phyloP scores from a whole-genome alignment of 1,140 invertebrate species.

The Drosophila pallidifrons region DNA sequence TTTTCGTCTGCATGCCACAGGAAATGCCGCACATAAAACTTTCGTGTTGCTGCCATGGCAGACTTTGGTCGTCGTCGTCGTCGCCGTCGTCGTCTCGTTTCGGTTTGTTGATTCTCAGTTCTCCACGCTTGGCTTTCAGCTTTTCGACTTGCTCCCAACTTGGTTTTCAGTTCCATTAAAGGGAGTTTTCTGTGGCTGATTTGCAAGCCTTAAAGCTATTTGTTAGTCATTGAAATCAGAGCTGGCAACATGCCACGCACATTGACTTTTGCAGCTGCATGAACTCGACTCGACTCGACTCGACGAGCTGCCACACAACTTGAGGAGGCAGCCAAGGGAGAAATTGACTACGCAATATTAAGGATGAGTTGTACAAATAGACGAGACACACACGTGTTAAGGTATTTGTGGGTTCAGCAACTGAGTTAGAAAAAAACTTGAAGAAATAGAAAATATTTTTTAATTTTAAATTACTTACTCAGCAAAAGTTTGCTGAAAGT shows the following conservation, averaged over 20 bases:
- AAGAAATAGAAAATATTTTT: no score
- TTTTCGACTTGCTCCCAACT: conserved; percentile 1
- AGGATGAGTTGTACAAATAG: conserved; percentile 17
- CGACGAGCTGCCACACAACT: neutral
- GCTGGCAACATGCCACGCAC: conserved; percentile 66
- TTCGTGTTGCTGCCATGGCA: conserved; percentile 52
- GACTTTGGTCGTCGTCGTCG: neutral
- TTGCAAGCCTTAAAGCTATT: conserved; percentile 74
- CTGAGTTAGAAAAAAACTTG: no score
- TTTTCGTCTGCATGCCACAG: conserved; percentile 42
- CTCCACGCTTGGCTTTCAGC: conserved; percentile 8
- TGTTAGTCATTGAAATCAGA: conserved; percentile 67
- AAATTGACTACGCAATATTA: neutral
- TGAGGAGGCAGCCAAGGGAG: neutral
- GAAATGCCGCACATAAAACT: conserved; percentile 46
- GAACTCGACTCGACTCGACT: neutral
- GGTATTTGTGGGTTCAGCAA: no score
- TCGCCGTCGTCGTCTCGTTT: conserved; percentile 39
- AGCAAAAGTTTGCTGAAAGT: no score
- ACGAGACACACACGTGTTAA: neutral
- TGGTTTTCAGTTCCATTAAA: conserved; percentile 61
- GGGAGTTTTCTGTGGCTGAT: conserved; percentile 55
- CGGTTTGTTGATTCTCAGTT: conserved; percentile 66
- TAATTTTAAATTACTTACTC: no score
- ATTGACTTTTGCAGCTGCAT: conserved; percentile 70